phyloP scores from a whole-genome alignment of 2,113 vertebrate genomes.

The Amblyopsis rosae region DNA sequence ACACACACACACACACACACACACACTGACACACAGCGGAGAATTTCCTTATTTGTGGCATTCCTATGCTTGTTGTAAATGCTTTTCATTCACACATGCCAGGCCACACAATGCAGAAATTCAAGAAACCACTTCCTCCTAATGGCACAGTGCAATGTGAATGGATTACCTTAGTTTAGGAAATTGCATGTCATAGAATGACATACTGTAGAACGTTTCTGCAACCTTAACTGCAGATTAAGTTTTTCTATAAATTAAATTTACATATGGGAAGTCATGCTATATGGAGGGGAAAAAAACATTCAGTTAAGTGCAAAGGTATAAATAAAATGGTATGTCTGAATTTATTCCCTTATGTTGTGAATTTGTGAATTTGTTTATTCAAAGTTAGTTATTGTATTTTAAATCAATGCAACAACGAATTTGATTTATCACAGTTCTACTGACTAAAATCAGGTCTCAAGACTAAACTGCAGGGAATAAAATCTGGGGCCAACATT shows the following conservation, averaged over 20 bases:
- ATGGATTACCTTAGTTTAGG: constrained; percentile 41
- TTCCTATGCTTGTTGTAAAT: constrained; percentile 62
- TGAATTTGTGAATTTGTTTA: constrained; percentile 7
- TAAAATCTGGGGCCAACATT: constrained; percentile 52
- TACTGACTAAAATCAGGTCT: constrained; percentile 28
- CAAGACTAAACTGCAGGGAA: constrained; percentile 11
- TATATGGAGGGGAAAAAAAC: constrained; percentile 47
- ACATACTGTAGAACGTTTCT: constrained; percentile 15
- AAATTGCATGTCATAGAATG: constrained; percentile 24
- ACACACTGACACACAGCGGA: constrained; percentile 16
- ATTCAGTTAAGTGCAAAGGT: constrained; percentile 56
- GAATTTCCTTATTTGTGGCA: constrained; percentile 42
- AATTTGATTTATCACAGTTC: too few species aligned
- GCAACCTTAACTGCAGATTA: constrained; percentile 17
- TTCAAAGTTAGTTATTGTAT: neutral
- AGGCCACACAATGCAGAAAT: constrained; percentile 77
- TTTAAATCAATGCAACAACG: neutral
- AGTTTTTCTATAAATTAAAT: constrained; percentile 36
- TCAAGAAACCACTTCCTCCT: constrained; percentile 35
- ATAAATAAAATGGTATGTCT: constrained; percentile 56
- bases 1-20: constrained; percentile 2
- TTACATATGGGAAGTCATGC: constrained; percentile 66
- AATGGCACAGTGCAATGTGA: constrained; percentile 55
- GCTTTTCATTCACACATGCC: constrained; percentile 78
- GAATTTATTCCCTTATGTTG: constrained; percentile 55